Evolutionary conservation across 35 echinoderm and acorn worm species (phyloP).

Genomic region (Apostichopus californicus): DNA sequence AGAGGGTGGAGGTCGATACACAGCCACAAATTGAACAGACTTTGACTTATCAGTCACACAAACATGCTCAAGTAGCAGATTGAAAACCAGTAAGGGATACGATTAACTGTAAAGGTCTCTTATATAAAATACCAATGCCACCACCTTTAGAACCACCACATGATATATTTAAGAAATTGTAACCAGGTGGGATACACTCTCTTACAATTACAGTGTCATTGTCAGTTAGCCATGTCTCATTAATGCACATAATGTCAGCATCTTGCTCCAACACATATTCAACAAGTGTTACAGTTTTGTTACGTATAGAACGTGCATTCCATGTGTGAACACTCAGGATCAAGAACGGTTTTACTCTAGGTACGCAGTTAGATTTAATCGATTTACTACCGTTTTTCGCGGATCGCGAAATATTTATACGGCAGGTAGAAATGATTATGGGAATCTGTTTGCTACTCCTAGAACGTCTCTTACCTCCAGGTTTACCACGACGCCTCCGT

Average conservation of each 20-base stretch:
- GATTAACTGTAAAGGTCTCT: too few species aligned
- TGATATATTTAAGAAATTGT: background rate
- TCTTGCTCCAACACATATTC: conserved; percentile 50
- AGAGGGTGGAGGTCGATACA: conserved; percentile 69
- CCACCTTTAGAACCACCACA: too few species aligned
- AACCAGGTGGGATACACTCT: conserved; percentile 46
- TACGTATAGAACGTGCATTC: conserved; percentile 51
- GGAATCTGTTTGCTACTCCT: too few species aligned
- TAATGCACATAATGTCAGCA: conserved; percentile 48
- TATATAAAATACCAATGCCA: too few species aligned
- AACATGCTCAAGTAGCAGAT: conserved; percentile 10
- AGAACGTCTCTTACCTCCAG: too few species aligned
- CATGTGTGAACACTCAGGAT: background rate
- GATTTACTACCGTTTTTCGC: too few species aligned
- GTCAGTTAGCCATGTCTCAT: conserved; percentile 53
- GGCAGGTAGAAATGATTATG: too few species aligned
- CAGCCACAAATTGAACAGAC: conserved; percentile 30
- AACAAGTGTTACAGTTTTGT: conserved; percentile 20
- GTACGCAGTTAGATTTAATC: too few species aligned
- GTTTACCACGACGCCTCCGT: too few species aligned
- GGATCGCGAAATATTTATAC: too few species aligned
- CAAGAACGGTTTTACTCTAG: too few species aligned
- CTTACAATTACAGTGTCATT: conserved; percentile 48
- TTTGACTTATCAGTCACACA: conserved; percentile 33
- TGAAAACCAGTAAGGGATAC: too few species aligned